Evolutionary conservation across 2,113 vertebrate genomes (phyloP), one percentile per base, ranked within the genome.

Genomic region (Pantherophis guttatus): DNA sequence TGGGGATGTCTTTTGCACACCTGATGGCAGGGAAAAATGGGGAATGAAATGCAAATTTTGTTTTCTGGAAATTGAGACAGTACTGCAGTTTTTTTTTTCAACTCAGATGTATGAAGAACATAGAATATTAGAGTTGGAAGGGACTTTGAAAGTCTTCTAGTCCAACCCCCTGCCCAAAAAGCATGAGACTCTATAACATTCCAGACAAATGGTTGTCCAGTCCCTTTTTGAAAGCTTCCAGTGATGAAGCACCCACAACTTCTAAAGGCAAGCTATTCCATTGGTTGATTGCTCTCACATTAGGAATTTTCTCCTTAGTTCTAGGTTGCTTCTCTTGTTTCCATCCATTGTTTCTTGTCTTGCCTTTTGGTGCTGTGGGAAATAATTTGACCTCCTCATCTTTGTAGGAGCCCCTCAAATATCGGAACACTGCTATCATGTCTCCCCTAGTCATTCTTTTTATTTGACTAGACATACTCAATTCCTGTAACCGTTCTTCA

Each of bases 61-160:
- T 15, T 17, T 88, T 19, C 87, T 24, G n/a, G 59, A 75, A 21
- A 0, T 59, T 21, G 1, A 0, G 15, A 23, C 9, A 29, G 9
- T 29, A 59, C 29, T 58, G 88, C 26, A 21, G 0, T 33, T 65
- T 65, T 65, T 12, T 12, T 65, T 29, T 65, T 13, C 10, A 65
- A 65, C 26, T 65, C 62, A 65, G 62, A n/a, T 65, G 62, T n/a
- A 24, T 59, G 24, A 24, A 59, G 58, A 59, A 59, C 8, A 59
- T 24, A 59, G 58, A 59, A 24, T 59, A 24, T 8, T 59, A 59
- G 23, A 24, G 23, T 59, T 59, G 23, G 23, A 59, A 24, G 8
- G 23, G 58, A 59, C 23, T 2, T 24, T 24, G 21, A 8, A 59
- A 59, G 23, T 59, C 58, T 59, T 59, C 58, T 59, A 59, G 19